Evolutionary conservation across 1,140 invertebrate species (phyloP), one percentile per base, ranked within the genome.

Genomic region (Drosophila sturtevanti): DNA sequence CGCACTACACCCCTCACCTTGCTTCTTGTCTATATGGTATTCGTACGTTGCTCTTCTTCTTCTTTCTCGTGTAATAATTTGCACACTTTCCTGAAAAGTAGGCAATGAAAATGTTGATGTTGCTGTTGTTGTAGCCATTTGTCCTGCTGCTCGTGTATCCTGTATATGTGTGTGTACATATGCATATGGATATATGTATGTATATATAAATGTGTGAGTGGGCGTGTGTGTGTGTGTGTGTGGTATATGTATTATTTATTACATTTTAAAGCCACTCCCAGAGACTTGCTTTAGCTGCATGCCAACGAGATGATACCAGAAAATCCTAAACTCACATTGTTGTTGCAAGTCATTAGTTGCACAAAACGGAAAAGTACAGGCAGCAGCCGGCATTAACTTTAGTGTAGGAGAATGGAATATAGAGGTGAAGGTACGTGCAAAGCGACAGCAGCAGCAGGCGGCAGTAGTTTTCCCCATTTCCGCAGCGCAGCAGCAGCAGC

Each of bases 181-280:
- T 31, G 27, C 5, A 24, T 24, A 24, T 31, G 7, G 5, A 6
- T 6, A 31, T 31, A 31, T 31, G 1, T 4, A 24, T 24, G 4
- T 24, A 24, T 59, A 55, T 44, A 7, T 14, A 16, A 16, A 14
- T 44, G 14, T 16, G 7, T 1, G 14, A 6, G 21, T 61, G 34
- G 10, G 14, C 37, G 2, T 51, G 63, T 41, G 35, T 52, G n/a
- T 51, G 4, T 38, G 37, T 14, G 12, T 38, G 16, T 51, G n/a
- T 67, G 38, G 48, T 63, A 27, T 12, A 12, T 75, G 63, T 61
- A 56, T 18, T 35, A 34, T 48, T 48, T 48, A 48, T 48, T 48
- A 48, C 41, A 67, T 60, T 81, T 85, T 86, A 86, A 86, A 86
- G 81, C 77, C 81, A 86, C 81, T 86, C 81, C 77, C 74, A 66